These are phyloP conservation scores for Columba janthina DNA, from an alignment of 2,113 vertebrate species.

Conservation along the genomic window DNA sequence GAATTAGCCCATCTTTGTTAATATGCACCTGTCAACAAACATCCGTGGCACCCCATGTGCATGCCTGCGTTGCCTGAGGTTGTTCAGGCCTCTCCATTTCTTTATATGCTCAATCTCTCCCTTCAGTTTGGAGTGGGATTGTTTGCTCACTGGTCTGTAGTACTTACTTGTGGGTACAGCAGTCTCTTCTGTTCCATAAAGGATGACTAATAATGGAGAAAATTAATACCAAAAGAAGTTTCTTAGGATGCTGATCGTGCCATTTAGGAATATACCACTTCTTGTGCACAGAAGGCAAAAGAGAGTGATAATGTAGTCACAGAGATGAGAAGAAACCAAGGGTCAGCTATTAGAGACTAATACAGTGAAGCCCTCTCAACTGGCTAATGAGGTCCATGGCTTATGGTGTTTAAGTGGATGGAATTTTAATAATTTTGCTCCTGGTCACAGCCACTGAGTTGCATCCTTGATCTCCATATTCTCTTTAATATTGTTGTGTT, in stretches of 20 bases:
- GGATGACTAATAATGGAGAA: not conserved
- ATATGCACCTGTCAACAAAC: not conserved
- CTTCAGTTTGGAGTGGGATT: not conserved
- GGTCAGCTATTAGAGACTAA: not conserved
- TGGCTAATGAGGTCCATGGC: not conserved
- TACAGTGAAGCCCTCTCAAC: not conserved
- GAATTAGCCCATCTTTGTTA: not conserved
- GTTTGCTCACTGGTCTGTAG: not conserved
- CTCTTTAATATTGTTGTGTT: not conserved
- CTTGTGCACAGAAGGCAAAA: not conserved
- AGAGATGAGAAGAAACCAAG: not conserved
- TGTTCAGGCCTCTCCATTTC: not conserved
- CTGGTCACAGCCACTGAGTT: not conserved
- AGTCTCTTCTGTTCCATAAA: not conserved
- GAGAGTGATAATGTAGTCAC: not conserved
- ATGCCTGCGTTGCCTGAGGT: not conserved
- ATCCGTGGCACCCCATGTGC: not conserved
- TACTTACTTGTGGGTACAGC: not conserved
- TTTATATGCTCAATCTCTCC: not conserved
- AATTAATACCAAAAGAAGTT: not conserved
- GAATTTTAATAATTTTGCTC: not conserved
- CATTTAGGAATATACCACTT: not conserved
- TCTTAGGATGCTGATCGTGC: not conserved
- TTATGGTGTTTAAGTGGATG: not conserved
- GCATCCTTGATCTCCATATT: not conserved